Evolutionary conservation across 1,140 invertebrate genomes (phyloP), one percentile per base, ranked within the genome.

Genomic region (Cydia splendana): DNA sequence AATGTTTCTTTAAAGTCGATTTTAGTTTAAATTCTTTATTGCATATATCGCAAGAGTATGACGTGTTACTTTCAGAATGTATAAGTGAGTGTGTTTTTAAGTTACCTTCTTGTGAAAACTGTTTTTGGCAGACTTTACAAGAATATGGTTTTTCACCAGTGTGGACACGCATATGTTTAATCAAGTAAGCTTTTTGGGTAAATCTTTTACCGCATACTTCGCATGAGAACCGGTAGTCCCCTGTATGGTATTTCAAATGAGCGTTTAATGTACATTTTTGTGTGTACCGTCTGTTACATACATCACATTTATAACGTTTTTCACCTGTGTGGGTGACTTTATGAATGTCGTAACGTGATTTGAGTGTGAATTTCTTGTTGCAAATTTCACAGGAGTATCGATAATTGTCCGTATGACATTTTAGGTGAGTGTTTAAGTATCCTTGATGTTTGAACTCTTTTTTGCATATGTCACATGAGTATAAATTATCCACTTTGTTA

Each of bases 51-150:
- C 57, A 62, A 3, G 57, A 24, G 7, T 24, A 62, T 20, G 20
- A 24, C 18, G 20, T 24, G 10, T 62, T 24, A 62, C 20, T 62
- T 62, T 57, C 53, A 57, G 57, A 9, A 24, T 62, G 57, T 24
- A 24, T 62, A 24, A 62, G 57, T 24, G 57, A n/a, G 57, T 62
- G 57, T 12, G 57, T 62, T 24, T 62, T 62, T 7, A 62, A 24
- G 57, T 62, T 62, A 24, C 57, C 57, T 62, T 62, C 57, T 62
- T 62, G 57, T 62, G 57, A 62, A 24, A 62, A 62, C 20, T 62
- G 18, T 62, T 62, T 62, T 9, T 7, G 20, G 20, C 57, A 62
- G 18, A 62, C n/a, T 4, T 62, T 20, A 24, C 57, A 62, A 20
- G 18, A 9, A 24, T 62, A 62, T 12, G 57, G 57, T 62, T 62